Percentiles rank a stretch among this genome's conserved stretches.
Evolutionary conservation across 2,113 vertebrate genomes (phyloP).

Genomic region (Ptilorrhoa leucosticta): DNA sequence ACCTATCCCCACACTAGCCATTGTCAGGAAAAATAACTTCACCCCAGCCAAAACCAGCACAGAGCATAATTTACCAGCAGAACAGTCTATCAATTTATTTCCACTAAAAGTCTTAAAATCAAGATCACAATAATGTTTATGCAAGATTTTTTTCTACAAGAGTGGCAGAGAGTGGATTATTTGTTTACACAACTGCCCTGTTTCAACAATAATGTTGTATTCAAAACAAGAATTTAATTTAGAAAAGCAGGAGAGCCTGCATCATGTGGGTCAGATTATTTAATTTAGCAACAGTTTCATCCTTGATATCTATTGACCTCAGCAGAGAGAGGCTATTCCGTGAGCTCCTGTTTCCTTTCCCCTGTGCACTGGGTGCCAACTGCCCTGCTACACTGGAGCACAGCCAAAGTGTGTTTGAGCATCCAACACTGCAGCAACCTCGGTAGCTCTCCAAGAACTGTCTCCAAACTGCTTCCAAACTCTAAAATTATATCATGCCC

Average conservation of each 20-base stretch:
- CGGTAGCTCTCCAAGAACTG: not conserved
- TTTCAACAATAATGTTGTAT: not conserved
- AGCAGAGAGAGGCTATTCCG: not conserved
- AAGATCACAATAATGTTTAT: not conserved
- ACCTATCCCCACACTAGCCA: not conserved
- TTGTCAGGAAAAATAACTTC: not conserved
- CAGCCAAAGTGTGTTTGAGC: not conserved
- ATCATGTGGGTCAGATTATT: not conserved
- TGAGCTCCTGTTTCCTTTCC: not conserved
- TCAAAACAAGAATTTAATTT: not conserved
- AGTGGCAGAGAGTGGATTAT: not conserved
- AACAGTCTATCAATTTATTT: not conserved
- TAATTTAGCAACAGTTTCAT: not conserved
- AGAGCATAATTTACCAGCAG: not conserved
- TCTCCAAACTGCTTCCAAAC: not conserved
- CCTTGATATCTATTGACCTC: not conserved
- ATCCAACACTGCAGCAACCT: not conserved
- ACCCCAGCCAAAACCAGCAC: not conserved
- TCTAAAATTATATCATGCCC: not conserved
- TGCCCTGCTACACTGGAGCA: not conserved
- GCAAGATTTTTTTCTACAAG: not conserved
- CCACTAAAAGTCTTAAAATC: not conserved
- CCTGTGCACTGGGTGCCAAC: fast-evolving
- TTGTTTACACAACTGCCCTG: not conserved
- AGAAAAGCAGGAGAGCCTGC: not conserved